Base-by-base conservation (phyloP, 2,888 invertebrate genomes). In the Napeogenes inachia region DNA sequence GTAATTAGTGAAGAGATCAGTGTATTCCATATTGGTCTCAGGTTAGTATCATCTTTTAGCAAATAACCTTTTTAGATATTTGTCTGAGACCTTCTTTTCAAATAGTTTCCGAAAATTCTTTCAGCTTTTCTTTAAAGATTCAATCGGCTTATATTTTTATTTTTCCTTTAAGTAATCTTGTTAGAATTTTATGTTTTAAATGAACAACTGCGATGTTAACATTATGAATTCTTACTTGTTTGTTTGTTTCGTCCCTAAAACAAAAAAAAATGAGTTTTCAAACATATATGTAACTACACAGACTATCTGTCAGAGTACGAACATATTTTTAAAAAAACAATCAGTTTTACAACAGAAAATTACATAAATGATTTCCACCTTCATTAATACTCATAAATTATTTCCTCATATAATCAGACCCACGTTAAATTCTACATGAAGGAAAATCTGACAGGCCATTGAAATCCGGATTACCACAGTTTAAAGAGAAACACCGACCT, bases 391-490 rank as follows among this genome's bases (percentile, higher is more conserved):
- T 50, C 12, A 50, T 50, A 30, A 50, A 50, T 50, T 21, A 50
- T 50, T 30, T 30, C 30, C 50, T n/a, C 50, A 30, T 42, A 42
- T 50, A 50, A 50, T 50, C 50, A 30, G 50, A 30, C 50, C 50
- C 50, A 56, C 50, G 55, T 33, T 53, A 62, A 65, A 61, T 56
- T 55, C 56, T 57, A 46, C 53, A 59, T 33, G 66, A 56, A 45
- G 63, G 54, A 57, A 60, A 70, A 71, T 68, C 68, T 68, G 71
- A 69, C 70, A 70, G 68, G 70, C 62, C 62, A 66, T 66, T 67
- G 67, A 64, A 71, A 73, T 69, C 71, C 67, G 73, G 71, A 75
- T 77, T 74, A 75, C 66, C 70, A 63, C 71, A 70, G 70, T 73
- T 75, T 73, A 68, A 73, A 73, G 71, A 68, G 68, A 71, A 66